Evolutionary conservation across 2,797 vertebrate genomes (phyloP), one percentile per base, ranked within the genome.

Genomic region (Tokudaia muenninki): DNA sequence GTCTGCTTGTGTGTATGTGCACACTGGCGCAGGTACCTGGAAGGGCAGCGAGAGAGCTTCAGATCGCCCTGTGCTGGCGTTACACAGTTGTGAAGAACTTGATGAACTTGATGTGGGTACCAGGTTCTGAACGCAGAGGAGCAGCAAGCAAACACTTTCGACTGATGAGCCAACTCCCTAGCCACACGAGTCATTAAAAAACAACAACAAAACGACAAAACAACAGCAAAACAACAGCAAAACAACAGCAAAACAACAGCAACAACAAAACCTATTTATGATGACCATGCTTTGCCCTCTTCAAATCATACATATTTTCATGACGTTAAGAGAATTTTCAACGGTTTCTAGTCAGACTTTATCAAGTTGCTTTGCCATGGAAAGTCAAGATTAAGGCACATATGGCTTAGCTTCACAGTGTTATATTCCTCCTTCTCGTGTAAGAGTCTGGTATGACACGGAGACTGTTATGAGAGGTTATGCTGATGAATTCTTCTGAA

Each of bases 291-390:
- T 34, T 59, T 81, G 26, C 41, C 63, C 29, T 55, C n/a, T 88
- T 55, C 34, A 37, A 67, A 26, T 93, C n/a, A 67, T n/a, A 93
- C 72, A 84, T 79, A 63, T 41, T 70, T 86, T 87, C 52, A 41
- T 86, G 14, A 61, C 47, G 92, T 94, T 61, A 91, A 88, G 52
- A 92, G 83, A 50, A 41, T 9, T 81, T 96, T 96, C 44, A 83
- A 17, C 94, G 29, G 91, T 91, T 97, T 91, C 63, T 80, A 88
- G 63, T 75, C 79, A 84, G 13, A 77, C 81, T 95, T 83, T 91
- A 72, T 83, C 75, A 95, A 92, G 87, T 47, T 72, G 34, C 22
- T 92, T 95, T 87, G 57, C 22, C 88, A 21, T 17, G 88, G 47
- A 59, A 70, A 95, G 75, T 29, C 80, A 95, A 91, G 72, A 87